These are phyloP conservation scores for Silurus asotus DNA, from an alignment of 2,113 vertebrate genomes.

Conservation along the genomic window DNA sequence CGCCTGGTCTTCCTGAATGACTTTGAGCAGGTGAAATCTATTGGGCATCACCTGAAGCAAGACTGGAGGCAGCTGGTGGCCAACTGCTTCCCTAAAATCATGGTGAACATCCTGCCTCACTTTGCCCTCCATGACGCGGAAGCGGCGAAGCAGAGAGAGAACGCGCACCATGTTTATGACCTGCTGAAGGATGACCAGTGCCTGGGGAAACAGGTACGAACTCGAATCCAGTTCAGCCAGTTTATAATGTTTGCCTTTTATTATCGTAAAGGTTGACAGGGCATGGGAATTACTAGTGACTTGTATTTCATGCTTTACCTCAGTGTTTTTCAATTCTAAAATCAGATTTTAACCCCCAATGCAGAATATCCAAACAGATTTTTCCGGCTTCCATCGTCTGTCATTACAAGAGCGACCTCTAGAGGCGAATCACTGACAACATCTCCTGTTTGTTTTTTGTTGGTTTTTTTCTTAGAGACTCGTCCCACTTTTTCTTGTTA, in stretches of 20 bases:
- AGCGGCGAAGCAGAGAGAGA: conserved; percentile 77
- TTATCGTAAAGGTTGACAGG: not conserved
- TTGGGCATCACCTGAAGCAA: conserved; percentile 76
- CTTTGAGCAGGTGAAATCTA: conserved; percentile 87
- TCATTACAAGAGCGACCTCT: too few relatives aligned
- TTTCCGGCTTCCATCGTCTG: too few relatives aligned
- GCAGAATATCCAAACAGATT: too few relatives aligned
- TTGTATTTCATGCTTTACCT: not conserved
- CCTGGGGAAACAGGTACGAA: conserved; percentile 88
- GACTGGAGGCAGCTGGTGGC: conserved; percentile 83
- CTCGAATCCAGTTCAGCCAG: not conserved
- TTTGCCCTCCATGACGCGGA: conserved; percentile 75
- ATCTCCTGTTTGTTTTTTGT: too few relatives aligned
- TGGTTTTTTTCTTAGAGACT: too few relatives aligned
- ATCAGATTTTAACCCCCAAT: too few relatives aligned
- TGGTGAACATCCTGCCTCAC: conserved; percentile 92
- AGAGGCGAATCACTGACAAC: too few relatives aligned
- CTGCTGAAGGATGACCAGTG: conserved; percentile 81
- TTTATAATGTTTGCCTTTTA: not conserved
- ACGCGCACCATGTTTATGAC: conserved; percentile 83
- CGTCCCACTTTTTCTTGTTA: too few relatives aligned
- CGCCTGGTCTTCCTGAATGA: conserved; percentile 87
- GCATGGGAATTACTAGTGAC: not conserved
- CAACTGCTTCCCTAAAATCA: conserved; percentile 91
- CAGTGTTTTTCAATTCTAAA: too few relatives aligned